These are phyloP conservation scores for Silurus asotus DNA, from an alignment of 2,113 vertebrate species.

Conservation along the genomic window DNA sequence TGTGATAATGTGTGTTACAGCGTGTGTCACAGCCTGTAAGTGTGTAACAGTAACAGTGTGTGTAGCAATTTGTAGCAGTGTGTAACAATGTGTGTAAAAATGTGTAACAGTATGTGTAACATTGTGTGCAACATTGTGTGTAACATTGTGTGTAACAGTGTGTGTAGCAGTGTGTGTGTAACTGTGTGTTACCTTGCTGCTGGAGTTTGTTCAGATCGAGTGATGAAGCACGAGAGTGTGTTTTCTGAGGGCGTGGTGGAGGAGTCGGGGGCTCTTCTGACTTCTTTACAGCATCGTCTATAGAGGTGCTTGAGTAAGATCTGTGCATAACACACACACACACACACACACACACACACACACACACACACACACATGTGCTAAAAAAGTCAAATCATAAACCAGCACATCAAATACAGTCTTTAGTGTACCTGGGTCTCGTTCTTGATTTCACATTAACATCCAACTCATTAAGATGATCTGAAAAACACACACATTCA, in stretches of 20 bases:
- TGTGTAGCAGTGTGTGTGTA: not conserved
- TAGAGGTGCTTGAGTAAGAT: constrained; percentile 93
- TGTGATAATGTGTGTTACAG: not conserved
- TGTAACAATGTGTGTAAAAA: not conserved
- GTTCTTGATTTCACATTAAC: constrained; percentile 65
- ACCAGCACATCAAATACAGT: not conserved
- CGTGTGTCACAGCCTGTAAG: not conserved
- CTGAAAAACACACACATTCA: constrained; percentile 52
- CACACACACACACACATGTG: not conserved
- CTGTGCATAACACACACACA: constrained; percentile 62
- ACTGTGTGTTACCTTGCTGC: constrained; percentile 78
- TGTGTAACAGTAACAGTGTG: constrained; percentile 4
- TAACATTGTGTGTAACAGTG: not conserved
- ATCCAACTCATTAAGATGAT: constrained; percentile 64
- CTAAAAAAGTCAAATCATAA: not conserved
- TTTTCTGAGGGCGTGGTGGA: constrained; percentile 91
- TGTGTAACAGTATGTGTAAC: not conserved
- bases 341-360: not conserved
- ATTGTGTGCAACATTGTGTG: not conserved
- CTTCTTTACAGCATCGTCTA: constrained; percentile 93
- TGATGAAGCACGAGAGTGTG: constrained; percentile 95
- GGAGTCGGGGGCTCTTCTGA: constrained; percentile 91
- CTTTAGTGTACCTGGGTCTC: constrained; percentile 67
- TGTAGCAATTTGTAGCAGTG: not conserved
- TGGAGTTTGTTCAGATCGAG: constrained; percentile 97